Evolutionary conservation across 2,113 vertebrate genomes (phyloP), one percentile per base, ranked within the genome.

Genomic region (Odontophorus gujanensis): DNA sequence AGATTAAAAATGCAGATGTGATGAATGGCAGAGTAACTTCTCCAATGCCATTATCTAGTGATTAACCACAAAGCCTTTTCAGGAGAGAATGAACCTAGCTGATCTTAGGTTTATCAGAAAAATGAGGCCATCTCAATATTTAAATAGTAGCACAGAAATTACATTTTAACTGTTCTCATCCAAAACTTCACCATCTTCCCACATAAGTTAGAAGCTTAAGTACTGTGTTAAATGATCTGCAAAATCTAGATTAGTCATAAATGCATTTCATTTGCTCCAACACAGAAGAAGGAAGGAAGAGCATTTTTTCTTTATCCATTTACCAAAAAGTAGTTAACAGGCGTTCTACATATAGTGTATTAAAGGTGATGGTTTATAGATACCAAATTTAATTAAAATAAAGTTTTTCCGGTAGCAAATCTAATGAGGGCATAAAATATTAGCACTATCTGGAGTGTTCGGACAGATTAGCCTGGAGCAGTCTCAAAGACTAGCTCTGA

Each of bases 171-270:
- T 67, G 30, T 21, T 79, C 42, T 38, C 24, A 79, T 47, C 2
- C 28, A 91, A 90, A 73, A 66, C 8, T 1, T 53, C 61, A 15
- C 28, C 65, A 13, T 48, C 13, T 21, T 79, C 42, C 15, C 13
- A 55, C 3, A 40, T 59, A 11, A 66, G 3, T 59, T 67, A 55
- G 16, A 80, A 5, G 40, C 59, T 75, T 40, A 74, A 16, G 19
- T 53, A 81, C 16, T 82, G 5, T 34, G 72, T 91, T 59, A 45
- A 92, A 40, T 71, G 89, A 77, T 1, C 5, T 55, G 72, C 40
- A 48, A 91, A 87, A 87, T 32, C 75, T 42, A 85, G 50, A 69
- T 87, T 85, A 96, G 81, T 81, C 73, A 74, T 86, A 88, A 92
- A 21, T 26, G 47, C 87, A 47, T 13, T 66, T 79, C 1, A 73